Percentiles rank a stretch among this genome's conserved stretches.
Evolutionary conservation across 2,888 invertebrate species (phyloP).

Genomic region (Ectemnius cavifrons): DNA sequence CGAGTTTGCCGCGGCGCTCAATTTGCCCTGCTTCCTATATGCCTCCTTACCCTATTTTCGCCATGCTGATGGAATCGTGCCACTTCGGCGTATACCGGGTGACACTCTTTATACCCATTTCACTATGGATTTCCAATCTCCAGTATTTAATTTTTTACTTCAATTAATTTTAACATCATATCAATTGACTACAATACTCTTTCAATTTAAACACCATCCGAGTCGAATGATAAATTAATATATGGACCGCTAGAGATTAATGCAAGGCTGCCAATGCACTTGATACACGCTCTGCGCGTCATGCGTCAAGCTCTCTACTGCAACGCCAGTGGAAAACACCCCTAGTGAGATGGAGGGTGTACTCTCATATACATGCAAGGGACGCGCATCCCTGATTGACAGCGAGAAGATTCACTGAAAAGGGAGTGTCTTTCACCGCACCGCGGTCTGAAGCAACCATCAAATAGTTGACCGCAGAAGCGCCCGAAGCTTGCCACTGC

Average conservation of each 20-base stretch:
- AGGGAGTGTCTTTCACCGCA: too few species aligned
- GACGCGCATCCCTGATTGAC: constrained; percentile 2
- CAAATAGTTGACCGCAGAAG: background rate
- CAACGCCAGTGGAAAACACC: background rate
- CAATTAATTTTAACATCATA: background rate
- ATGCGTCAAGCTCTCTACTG: background rate
- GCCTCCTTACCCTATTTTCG: constrained; percentile 73
- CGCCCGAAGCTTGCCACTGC: background rate
- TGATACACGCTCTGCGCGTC: background rate
- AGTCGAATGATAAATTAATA: background rate
- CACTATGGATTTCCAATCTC: background rate
- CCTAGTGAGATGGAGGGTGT: background rate
- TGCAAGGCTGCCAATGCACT: background rate
- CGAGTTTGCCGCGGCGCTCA: constrained; percentile 74
- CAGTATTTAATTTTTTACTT: background rate
- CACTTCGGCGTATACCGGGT: constrained; percentile 16
- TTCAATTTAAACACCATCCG: background rate
- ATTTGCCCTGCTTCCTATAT: constrained; percentile 77
- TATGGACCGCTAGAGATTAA: background rate
- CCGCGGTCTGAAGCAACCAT: too few species aligned
- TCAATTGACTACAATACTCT: background rate
- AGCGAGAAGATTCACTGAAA: background rate
- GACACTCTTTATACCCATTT: background rate
- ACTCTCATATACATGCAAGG: background rate
- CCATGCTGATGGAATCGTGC: constrained; percentile 58